Percentiles rank a stretch among this genome's conserved stretches.
Conservation (phyloP, 2,113 vertebrate genomes). For the Crotalus viridis region DNA sequence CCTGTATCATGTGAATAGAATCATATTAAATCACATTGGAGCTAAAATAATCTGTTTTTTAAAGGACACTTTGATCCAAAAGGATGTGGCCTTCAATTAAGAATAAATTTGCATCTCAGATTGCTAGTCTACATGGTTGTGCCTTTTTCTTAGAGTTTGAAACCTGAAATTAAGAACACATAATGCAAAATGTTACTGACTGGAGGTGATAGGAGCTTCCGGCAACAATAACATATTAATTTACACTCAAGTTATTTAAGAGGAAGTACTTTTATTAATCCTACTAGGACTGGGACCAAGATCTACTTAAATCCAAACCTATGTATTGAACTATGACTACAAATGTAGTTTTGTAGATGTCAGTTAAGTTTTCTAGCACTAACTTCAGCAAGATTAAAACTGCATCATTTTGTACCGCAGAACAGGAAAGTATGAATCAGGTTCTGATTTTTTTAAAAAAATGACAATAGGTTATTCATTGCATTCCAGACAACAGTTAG, state of each 20-base stretch:
- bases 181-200: not conserved
- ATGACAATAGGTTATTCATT: slow-evolving; percentile 62
- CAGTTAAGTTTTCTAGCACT: not conserved
- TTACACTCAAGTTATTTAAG: not conserved
- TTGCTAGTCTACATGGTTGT: not conserved
- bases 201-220: not conserved
- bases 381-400: not conserved
- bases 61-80: not conserved
- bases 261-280: not conserved
- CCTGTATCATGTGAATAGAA: not conserved
- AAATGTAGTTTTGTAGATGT: not conserved
- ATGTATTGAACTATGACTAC: not conserved
- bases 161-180: slow-evolving; percentile 1
- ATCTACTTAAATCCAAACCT: not conserved
- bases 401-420: slow-evolving; percentile 16
- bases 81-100: not conserved
- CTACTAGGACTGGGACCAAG: not conserved
- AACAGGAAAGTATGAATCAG: slow-evolving; percentile 52
- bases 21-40: not conserved
- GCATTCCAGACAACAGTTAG: slow-evolving; percentile 66
- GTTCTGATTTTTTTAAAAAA: slow-evolving; percentile 44
- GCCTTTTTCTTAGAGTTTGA: not conserved
- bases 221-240: slow-evolving; percentile 24
- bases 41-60: not conserved
- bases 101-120: not conserved